Percentiles rank a stretch among this genome's conserved stretches.
These are phyloP conservation scores for Macaria liturata DNA, from an alignment of 2,888 invertebrate species.

Conservation along the genomic window DNA sequence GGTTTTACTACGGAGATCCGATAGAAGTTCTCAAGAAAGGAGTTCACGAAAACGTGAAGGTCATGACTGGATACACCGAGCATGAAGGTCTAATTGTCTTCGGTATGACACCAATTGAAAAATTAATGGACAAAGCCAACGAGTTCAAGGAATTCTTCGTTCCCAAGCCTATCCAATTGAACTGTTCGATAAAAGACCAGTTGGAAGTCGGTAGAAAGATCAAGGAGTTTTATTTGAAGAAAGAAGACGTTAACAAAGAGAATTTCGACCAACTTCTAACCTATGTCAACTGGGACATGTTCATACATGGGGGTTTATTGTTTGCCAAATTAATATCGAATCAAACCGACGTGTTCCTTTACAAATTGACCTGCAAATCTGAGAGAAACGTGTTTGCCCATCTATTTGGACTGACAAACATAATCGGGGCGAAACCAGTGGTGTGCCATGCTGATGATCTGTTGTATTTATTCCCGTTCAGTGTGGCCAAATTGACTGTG, in stretches of 20 bases:
- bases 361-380: constrained; percentile 56
- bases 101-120: constrained; percentile 29
- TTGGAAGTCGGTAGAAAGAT: constrained; percentile 50
- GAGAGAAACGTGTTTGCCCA: constrained; percentile 49
- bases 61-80: constrained; percentile 87
- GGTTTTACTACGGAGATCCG: constrained; percentile 52
- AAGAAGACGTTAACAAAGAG: constrained; percentile 38
- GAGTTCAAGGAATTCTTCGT: constrained; percentile 50
- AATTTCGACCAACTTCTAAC: constrained; percentile 42
- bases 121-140: constrained; percentile 42
- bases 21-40: constrained; percentile 68
- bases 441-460: constrained; percentile 54
- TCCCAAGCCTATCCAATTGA: constrained; percentile 44
- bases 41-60: constrained; percentile 78
- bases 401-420: constrained; percentile 34
- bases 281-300: constrained; percentile 42
- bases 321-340: constrained; percentile 43
- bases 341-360: constrained; percentile 50
- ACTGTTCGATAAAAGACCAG: constrained; percentile 45
- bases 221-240: constrained; percentile 49
- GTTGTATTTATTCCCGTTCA: constrained; percentile 50
- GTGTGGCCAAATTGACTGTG: constrained; percentile 37
- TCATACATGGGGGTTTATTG: constrained; percentile 43
- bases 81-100: constrained; percentile 84
- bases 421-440: constrained; percentile 34